Percentiles rank a stretch among this genome's conserved stretches.
Evolutionary conservation across 2,113 vertebrate species (phyloP).

Genomic region (Mirza zaza): DNA sequence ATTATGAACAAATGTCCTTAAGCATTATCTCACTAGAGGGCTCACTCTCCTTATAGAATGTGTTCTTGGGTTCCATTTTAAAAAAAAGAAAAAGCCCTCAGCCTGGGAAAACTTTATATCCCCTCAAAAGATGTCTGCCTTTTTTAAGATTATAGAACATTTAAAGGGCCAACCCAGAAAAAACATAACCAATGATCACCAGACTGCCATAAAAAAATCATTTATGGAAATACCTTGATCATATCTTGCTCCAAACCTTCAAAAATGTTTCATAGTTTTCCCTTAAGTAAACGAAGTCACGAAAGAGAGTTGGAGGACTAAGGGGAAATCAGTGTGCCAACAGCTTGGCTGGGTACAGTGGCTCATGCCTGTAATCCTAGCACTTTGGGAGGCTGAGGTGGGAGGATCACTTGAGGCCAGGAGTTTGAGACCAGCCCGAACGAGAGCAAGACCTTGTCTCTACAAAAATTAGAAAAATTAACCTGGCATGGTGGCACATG

Average conservation of each 20-base stretch:
- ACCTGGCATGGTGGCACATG: too few relatives aligned
- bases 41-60: conserved; percentile 61
- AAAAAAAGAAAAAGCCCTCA: neutral
- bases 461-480: too few relatives aligned
- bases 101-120: neutral
- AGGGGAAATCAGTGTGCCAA: neutral
- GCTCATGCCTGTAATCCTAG: too few relatives aligned
- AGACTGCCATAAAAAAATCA: neutral
- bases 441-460: too few relatives aligned
- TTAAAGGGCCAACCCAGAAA: neutral
- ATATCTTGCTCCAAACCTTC: neutral
- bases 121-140: neutral
- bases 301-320: neutral
- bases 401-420: too few relatives aligned
- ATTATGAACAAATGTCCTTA: conserved; percentile 8
- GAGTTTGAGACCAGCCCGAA: too few relatives aligned
- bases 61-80: neutral
- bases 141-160: neutral
- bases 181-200: neutral
- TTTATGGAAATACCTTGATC: neutral
- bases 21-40: conserved; percentile 71
- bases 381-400: too few relatives aligned
- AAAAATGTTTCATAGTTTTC: neutral
- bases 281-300: neutral
- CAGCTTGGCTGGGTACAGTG: neutral